Base-by-base conservation (phyloP, 2,888 invertebrate species). In the Baronia brevicornis region DNA sequence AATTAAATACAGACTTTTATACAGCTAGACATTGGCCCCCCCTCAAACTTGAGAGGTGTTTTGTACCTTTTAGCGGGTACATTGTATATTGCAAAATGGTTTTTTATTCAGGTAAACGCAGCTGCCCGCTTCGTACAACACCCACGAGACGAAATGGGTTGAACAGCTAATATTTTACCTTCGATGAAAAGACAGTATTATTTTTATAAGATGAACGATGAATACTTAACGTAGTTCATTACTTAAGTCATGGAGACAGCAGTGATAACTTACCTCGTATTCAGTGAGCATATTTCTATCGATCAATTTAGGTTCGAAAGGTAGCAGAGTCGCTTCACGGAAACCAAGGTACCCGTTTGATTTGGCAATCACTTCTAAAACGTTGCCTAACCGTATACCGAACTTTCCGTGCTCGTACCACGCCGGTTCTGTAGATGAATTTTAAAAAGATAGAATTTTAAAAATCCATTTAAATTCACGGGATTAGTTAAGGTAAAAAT, bases 381-480 rank as follows among this genome's bases (percentile, higher is more conserved):
- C 88, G 61, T 95, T 97, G 56, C 96, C 96, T 32, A 98, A 82
- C 6, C 95, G 88, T 14, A 96, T 88, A 1, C 98, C 98, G 67
- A 92, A 97, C 51, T 92, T 89, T 3, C 89, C 90, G 39, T 89
- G 87, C 56, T 93, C 91, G 63, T 97, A 97, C 80, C 90, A 96
- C 4, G 96, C 96, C 1, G 97, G 97, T 52, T 95, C 95, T 92
- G 62, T 11, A 63, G 65, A 39, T 24, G 38, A 36, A 25, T 23
- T 28, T 35, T 25, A 2, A 26, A 13, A 5, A 11, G 7, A 7
- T 5, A 27, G 24, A 13, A n/a, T 4, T 5, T 24, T 21, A 12
- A 14, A 7, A n/a, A 1, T 13, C 12, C 20, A 10, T 10, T 4
- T 23, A 9, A 26, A 19, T 20, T 12, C 7, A 23, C 2, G 3